Conservation (phyloP, 2,888 invertebrate genomes). For the Nomada ruficornis region DNA sequence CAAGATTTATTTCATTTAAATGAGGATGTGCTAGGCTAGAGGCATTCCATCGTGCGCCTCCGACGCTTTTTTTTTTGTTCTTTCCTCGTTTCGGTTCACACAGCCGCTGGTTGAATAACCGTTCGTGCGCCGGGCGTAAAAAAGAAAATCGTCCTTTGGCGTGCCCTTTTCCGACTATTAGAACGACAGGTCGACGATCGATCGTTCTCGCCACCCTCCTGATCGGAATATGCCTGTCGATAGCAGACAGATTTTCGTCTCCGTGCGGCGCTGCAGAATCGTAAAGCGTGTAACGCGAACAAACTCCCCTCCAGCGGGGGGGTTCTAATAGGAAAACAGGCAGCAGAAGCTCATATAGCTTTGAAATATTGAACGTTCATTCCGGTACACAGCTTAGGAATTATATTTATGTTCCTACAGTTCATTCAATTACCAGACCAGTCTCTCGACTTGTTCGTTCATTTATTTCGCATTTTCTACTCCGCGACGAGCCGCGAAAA, state of each 20-base stretch:
- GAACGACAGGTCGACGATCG: constrained; percentile 52
- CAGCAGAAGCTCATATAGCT: background rate
- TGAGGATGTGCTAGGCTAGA: constrained; percentile 80
- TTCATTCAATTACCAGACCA: constrained; percentile 15
- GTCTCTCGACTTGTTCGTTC: background rate
- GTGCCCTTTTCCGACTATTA: constrained; percentile 47
- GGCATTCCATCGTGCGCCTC: constrained; percentile 41
- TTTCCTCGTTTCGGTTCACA: constrained; percentile 17
- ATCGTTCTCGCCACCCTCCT: constrained; percentile 36
- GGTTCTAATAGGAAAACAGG: background rate
- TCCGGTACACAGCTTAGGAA: background rate
- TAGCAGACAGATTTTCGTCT: constrained; percentile 46
- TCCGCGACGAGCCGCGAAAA: constrained; percentile 16
- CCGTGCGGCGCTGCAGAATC: constrained; percentile 7
- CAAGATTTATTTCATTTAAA: constrained; percentile 83
- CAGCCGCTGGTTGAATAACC: constrained; percentile 49
- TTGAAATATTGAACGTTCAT: background rate
- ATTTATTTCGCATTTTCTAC: constrained; percentile 15
- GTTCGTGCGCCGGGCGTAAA: constrained; percentile 46
- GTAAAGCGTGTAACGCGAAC: constrained; percentile 15
- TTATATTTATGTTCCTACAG: constrained; percentile 2
- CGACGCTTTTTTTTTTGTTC: background rate
- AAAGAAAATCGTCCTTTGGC: constrained; percentile 57
- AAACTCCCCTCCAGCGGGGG: too few species aligned
- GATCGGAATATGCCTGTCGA: constrained; percentile 42